Percentiles rank a stretch among this genome's conserved stretches.
These are phyloP conservation scores for Dinomys branickii DNA, from an alignment of 2,113 vertebrate species.

Conservation along the genomic window DNA sequence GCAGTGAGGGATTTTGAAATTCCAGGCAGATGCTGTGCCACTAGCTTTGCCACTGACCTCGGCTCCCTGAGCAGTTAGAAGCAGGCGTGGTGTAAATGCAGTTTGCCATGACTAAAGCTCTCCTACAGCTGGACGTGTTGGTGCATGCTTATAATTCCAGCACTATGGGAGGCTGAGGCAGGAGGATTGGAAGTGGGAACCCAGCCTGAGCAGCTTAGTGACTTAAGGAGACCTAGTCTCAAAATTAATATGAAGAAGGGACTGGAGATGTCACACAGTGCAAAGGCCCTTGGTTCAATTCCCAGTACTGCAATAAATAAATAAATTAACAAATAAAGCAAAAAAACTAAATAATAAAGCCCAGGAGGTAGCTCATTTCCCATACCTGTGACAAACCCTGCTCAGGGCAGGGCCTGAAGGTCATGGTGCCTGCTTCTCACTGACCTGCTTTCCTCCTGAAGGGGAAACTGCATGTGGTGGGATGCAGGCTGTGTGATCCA, in stretches of 20 bases:
- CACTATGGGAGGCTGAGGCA: neutral
- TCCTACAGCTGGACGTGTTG: neutral
- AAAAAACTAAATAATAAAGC: neutral
- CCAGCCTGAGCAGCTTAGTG: neutral
- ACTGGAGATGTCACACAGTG: neutral
- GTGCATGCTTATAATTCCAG: neutral
- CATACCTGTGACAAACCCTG: fast-evolving
- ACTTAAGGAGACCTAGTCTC: neutral
- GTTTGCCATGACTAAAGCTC: neutral
- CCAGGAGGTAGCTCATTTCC: neutral
- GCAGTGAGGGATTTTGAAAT: no score
- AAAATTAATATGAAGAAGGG: neutral
- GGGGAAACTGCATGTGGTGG: neutral
- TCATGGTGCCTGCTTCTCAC: fast-evolving
- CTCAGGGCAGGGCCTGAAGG: fast-evolving
- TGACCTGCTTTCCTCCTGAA: fast-evolving
- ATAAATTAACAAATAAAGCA: neutral
- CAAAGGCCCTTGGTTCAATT: neutral
- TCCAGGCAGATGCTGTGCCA: fast-evolving
- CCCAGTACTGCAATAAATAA: neutral
- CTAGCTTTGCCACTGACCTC: no score
- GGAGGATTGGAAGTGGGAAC: neutral
- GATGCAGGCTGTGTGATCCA: neutral
- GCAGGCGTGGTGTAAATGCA: neutral
- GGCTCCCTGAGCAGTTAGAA: fast-evolving